Evolutionary conservation across 2,113 vertebrate species (phyloP), one percentile per base, ranked within the genome.

Genomic region (Sterna hirundo): DNA sequence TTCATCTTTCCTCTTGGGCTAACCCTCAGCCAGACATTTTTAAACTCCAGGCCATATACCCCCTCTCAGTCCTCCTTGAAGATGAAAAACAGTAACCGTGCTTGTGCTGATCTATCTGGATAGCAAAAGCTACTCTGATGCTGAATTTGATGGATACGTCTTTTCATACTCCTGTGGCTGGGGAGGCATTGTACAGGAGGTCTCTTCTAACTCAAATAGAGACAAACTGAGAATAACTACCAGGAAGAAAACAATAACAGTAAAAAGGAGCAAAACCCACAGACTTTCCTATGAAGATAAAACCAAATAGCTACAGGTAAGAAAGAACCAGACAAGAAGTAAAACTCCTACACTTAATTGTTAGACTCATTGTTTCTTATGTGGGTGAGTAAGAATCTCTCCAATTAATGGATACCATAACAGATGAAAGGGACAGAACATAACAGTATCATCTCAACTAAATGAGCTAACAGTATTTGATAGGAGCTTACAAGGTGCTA

Each of bases 271-370:
- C 25, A 92, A 93, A 96, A 55, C 40, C 34, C 74, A 82, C 77
- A 85, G 74, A 62, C 22, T 95, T 96, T 97, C 70, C 69, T 94
- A 25, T 54, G 72, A 91, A 91, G 38, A 77, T 49, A 82, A 90
- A 91, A 69, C 11, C 1, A 2, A 34, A 64, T 78, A 86, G 4
- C 69, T 80, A 44, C 52, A 94, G 52, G 55, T 86, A 57, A 88
- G 88, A 78, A 69, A 78, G 16, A 92, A 23, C 32, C 60, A 86
- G 36, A 40, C 47, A 77, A 91, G 71, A 79, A 64, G 19, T 62
- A 75, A 10, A 94, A 86, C 72, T 68, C 72, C 65, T 57, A 94
- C 80, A 57, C 13, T 55, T 20, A 52, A 26, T 64, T 66, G 22
- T 30, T 66, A 62, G 52, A 93, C 52, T 95, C 55, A 58, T 83